Conservation (phyloP, 2,888 invertebrate genomes). For the Trichacis sp. region DNA sequence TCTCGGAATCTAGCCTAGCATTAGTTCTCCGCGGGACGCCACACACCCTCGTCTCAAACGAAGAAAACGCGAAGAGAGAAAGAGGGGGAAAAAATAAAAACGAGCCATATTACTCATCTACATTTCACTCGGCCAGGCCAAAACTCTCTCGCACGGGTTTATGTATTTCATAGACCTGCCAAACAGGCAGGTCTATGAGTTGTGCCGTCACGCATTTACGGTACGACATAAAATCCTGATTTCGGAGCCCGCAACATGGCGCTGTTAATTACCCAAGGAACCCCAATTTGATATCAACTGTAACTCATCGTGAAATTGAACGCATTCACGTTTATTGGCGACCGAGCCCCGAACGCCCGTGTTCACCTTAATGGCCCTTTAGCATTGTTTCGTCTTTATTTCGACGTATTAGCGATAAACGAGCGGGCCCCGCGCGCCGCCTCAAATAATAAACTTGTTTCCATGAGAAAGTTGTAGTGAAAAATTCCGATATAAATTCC, state of each 20-base stretch:
- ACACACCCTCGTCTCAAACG: slow-evolving; percentile 62
- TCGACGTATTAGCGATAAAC: slow-evolving; percentile 35
- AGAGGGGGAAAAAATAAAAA: slow-evolving; percentile 46
- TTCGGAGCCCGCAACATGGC: slow-evolving; percentile 54
- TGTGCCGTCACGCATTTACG: slow-evolving; percentile 66
- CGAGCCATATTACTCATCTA: slow-evolving; percentile 67
- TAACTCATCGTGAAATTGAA: slow-evolving; percentile 58
- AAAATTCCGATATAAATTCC: slow-evolving; percentile 17
- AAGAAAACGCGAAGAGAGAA: slow-evolving; percentile 35
- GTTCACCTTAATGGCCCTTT: slow-evolving; percentile 39
- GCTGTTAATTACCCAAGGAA: slow-evolving; percentile 62
- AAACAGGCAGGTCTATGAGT: too few relatives aligned
- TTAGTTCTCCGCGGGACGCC: slow-evolving; percentile 67
- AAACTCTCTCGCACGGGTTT: slow-evolving; percentile 40
- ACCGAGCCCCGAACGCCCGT: slow-evolving; percentile 38
- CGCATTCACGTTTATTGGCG: slow-evolving; percentile 42
- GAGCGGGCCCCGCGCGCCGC: slow-evolving; percentile 28
- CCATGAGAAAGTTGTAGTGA: too few relatives aligned
- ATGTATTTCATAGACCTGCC: slow-evolving; percentile 33
- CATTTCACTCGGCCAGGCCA: slow-evolving; percentile 56
- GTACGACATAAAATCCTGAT: slow-evolving; percentile 67
- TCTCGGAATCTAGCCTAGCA: slow-evolving; percentile 57
- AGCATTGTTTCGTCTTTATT: slow-evolving; percentile 42
- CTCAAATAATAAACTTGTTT: slow-evolving; percentile 30
- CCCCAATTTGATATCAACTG: slow-evolving; percentile 61